Evolutionary conservation across 2,888 invertebrate species (phyloP).

Genomic region (Drosophila kambysellisi): DNA sequence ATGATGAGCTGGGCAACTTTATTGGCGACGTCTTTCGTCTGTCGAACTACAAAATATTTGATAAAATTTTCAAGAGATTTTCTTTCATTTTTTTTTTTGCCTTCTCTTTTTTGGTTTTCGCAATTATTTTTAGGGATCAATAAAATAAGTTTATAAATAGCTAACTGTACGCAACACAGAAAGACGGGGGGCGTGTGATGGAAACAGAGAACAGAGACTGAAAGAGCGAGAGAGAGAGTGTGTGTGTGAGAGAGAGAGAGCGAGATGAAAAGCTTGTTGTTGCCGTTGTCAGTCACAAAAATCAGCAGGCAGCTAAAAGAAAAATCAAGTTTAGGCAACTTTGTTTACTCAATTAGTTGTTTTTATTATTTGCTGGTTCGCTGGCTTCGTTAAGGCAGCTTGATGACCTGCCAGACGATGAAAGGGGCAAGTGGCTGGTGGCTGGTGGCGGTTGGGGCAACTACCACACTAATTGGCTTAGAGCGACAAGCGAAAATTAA

Average conservation of each 20-base stretch:
- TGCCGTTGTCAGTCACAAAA: constrained; percentile 29
- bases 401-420: constrained; percentile 41
- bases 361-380: constrained; percentile 74
- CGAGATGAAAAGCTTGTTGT: constrained; percentile 28
- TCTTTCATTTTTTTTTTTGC: constrained; percentile 22
- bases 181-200: not conserved
- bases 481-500: constrained; percentile 81
- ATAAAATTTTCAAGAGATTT: constrained; percentile 70
- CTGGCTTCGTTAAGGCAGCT: constrained; percentile 62
- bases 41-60: constrained; percentile 57
- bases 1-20: constrained; percentile 6
- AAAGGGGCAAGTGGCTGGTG: constrained; percentile 15
- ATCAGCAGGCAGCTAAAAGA: constrained; percentile 40
- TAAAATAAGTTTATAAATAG: constrained; percentile 79
- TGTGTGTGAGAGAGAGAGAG: not conserved
- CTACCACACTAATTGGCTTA: constrained; percentile 76
- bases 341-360: constrained; percentile 77
- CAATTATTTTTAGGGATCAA: constrained; percentile 77
- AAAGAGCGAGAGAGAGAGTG: not conserved
- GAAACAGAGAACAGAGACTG: not conserved
- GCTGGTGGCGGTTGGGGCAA: not conserved
- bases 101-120: constrained; percentile 40
- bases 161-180: constrained; percentile 23
- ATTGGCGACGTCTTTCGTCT: constrained; percentile 25
- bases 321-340: constrained; percentile 68